Percentiles rank a stretch among this genome's conserved stretches.
Conservation (phyloP, 2,113 vertebrate species). For the Corythornis madagascariensis region DNA sequence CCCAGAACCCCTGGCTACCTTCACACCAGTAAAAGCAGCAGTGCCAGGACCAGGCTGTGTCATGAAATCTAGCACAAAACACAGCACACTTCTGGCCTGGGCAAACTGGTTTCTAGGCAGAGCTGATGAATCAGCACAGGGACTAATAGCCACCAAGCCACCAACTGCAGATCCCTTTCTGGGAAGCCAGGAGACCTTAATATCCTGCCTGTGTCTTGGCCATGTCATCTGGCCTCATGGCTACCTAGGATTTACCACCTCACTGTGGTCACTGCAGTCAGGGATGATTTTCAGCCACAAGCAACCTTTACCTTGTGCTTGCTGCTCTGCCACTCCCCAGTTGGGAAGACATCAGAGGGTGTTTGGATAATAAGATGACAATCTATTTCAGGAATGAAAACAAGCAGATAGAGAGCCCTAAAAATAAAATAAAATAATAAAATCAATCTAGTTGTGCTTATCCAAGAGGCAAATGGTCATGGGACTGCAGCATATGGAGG, state of each 20-base stretch:
- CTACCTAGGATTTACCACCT: not conserved
- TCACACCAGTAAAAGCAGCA: not conserved
- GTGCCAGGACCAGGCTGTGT: not conserved
- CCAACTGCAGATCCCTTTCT: not conserved
- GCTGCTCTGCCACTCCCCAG: not conserved
- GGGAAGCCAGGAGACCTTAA: not conserved
- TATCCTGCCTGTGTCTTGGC: not conserved
- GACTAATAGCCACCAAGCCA: not conserved
- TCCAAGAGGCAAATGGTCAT: conserved; percentile 16
- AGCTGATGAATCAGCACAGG: not conserved
- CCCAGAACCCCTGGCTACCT: not conserved
- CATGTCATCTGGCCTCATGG: not conserved
- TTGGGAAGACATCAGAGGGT: not conserved
- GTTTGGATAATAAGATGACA: not conserved
- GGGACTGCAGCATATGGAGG: conserved; percentile 33
- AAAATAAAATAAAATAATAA: not conserved
- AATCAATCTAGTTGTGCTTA: not conserved
- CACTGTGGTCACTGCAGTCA: not conserved
- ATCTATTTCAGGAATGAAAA: not conserved
- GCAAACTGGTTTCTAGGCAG: not conserved
- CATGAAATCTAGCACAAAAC: not conserved
- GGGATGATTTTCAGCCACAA: not conserved
- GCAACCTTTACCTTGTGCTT: not conserved
- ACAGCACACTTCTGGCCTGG: not conserved
- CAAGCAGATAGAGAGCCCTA: not conserved